Conservation (phyloP, 2,888 invertebrate species). For the Brenthis daphne region DNA sequence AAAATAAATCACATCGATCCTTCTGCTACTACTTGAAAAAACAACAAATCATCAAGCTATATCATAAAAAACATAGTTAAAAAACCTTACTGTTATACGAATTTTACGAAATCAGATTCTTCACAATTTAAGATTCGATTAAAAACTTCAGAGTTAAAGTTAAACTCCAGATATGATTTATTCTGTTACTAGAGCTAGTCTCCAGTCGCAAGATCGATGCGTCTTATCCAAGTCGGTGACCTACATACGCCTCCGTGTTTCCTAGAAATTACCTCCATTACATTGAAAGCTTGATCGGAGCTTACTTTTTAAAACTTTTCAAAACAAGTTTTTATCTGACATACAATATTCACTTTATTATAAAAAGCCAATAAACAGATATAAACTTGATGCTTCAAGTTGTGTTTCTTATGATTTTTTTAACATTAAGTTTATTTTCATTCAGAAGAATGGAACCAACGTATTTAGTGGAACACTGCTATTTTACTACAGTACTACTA, state of each 20-base stretch:
- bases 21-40: too few relatives aligned
- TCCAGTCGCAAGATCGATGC: slow-evolving; percentile 49
- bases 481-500: too few relatives aligned
- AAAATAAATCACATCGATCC: too few relatives aligned
- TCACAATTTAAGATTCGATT: not conserved
- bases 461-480: too few relatives aligned
- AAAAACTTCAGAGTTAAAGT: slow-evolving; percentile 7
- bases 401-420: too few relatives aligned
- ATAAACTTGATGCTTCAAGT: too few relatives aligned
- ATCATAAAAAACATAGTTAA: not conserved
- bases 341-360: slow-evolving; percentile 2
- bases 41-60: too few relatives aligned
- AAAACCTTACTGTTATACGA: not conserved
- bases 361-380: not conserved
- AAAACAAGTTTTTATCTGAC: slow-evolving; percentile 1
- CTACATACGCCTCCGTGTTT: slow-evolving; percentile 46
- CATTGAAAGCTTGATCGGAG: slow-evolving; percentile 23
- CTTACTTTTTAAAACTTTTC: slow-evolving; percentile 14
- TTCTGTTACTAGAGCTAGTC: slow-evolving; percentile 24
- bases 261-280: slow-evolving; percentile 35
- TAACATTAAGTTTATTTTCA: too few relatives aligned
- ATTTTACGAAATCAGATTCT: not conserved
- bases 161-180: slow-evolving; percentile 23
- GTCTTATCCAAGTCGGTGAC: slow-evolving; percentile 53
- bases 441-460: too few relatives aligned